Conservation (phyloP, 2,113 vertebrate species). For the Bujurquina vittata region DNA sequence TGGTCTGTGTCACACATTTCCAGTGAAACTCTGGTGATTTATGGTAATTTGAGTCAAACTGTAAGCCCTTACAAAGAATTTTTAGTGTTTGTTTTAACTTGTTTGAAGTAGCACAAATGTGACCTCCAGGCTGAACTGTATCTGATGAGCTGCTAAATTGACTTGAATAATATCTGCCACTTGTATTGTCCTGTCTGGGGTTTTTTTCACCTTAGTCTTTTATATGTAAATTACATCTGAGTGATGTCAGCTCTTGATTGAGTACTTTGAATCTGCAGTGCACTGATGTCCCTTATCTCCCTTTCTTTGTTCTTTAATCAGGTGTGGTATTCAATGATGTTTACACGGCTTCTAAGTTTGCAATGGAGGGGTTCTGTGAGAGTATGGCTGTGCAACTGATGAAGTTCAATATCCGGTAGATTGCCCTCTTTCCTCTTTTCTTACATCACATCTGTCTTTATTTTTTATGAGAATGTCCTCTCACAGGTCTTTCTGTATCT, state of each 20-base stretch:
- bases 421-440: slow-evolving; percentile 10
- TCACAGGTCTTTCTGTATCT: neutral
- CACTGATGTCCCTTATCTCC: neutral
- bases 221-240: neutral
- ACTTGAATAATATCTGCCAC: neutral
- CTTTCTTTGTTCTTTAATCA: slow-evolving; percentile 53
- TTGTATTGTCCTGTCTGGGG: neutral
- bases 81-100: slow-evolving; percentile 29
- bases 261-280: neutral
- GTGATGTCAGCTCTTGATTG: neutral
- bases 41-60: slow-evolving; percentile 1
- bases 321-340: slow-evolving; percentile 93
- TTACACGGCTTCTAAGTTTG: slow-evolving; percentile 94
- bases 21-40: neutral
- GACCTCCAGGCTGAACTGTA: neutral
- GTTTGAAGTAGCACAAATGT: slow-evolving; percentile 11
- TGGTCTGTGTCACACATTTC: neutral
- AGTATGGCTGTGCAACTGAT: slow-evolving; percentile 91
- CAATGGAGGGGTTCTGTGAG: slow-evolving; percentile 95
- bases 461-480: neutral
- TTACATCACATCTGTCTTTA: slow-evolving; percentile 22
- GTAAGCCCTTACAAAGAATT: neutral
- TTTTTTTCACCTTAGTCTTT: neutral
- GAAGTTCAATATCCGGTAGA: slow-evolving; percentile 92
- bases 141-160: neutral